Percentiles rank a stretch among this genome's conserved stretches.
Evolutionary conservation across 2,113 vertebrate genomes (phyloP).

Genomic region (Astur gentilis): DNA sequence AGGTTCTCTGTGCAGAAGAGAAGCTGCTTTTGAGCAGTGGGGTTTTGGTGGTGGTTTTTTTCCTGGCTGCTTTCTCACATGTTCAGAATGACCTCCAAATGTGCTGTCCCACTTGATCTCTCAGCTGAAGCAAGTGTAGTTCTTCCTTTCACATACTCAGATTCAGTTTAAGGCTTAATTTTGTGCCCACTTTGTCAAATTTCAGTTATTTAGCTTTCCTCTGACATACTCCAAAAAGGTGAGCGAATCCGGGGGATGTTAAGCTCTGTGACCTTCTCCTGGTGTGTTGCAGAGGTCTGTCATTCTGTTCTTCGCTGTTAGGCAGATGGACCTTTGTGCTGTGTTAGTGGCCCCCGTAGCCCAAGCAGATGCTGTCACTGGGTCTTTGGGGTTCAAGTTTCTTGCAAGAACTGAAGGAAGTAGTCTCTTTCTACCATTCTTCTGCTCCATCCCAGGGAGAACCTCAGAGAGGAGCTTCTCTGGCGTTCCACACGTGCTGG

Average conservation of each 20-base stretch:
- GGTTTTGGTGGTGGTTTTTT: not conserved
- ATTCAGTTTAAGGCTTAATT: not conserved
- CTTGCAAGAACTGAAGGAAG: not conserved
- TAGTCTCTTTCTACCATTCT: not conserved
- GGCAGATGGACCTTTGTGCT: not conserved
- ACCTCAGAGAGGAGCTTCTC: not conserved
- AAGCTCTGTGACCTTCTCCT: not conserved
- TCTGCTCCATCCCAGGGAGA: not conserved
- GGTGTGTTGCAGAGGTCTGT: not conserved
- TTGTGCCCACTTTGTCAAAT: not conserved
- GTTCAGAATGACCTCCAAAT: not conserved
- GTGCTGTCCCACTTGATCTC: not conserved
- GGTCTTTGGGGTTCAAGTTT: not conserved
- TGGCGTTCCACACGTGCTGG: accelerated
- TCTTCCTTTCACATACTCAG: not conserved
- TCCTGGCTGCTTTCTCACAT: not conserved
- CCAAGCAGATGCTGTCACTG: not conserved
- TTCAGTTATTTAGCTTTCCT: not conserved
- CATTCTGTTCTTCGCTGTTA: not conserved
- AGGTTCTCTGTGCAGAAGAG: not conserved
- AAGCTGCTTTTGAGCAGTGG: not conserved
- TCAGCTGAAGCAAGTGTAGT: not conserved
- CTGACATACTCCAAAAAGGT: not conserved
- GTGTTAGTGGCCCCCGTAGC: not conserved
- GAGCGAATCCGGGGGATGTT: not conserved